Conservation (phyloP, 2,888 invertebrate species). For the Alitta virens region DNA sequence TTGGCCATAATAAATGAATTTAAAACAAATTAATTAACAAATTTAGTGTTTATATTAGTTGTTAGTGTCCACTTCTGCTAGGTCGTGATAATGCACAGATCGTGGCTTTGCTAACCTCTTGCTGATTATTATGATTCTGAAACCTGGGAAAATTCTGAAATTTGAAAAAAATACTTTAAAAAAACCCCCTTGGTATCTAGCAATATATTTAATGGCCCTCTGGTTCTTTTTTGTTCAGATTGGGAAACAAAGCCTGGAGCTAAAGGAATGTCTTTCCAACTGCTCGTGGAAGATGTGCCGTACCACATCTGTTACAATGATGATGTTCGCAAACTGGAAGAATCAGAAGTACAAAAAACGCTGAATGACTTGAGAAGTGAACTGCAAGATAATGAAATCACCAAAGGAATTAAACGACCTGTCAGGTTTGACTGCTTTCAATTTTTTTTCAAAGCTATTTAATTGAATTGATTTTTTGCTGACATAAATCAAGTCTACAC, state of each 20-base stretch:
- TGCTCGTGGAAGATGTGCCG: constrained; percentile 12
- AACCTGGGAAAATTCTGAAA: too few relatives aligned
- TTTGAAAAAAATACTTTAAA: too few relatives aligned
- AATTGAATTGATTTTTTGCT: not conserved
- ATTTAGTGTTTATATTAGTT: too few relatives aligned
- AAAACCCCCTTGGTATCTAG: too few relatives aligned
- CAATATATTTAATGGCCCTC: too few relatives aligned
- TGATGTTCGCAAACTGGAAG: constrained; percentile 46
- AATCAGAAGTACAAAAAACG: constrained; percentile 40
- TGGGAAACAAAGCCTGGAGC: not conserved
- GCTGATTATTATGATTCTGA: too few relatives aligned
- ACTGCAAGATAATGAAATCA: constrained; percentile 54
- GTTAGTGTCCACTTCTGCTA: too few relatives aligned
- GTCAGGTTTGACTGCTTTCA: constrained; percentile 18
- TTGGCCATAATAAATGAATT: too few relatives aligned
- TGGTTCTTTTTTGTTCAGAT: not conserved
- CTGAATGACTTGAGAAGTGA: constrained; percentile 50
- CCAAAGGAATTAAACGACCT: constrained; percentile 29
- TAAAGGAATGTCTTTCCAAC: constrained; percentile 4
- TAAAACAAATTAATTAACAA: too few relatives aligned
- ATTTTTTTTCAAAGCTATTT: not conserved
- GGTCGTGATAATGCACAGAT: too few relatives aligned
- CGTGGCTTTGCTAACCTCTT: too few relatives aligned
- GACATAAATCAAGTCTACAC: not conserved
- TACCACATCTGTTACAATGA: constrained; percentile 32